Evolutionary conservation across 2,113 vertebrate species (phyloP).

Genomic region (Acanthisitta chloris): DNA sequence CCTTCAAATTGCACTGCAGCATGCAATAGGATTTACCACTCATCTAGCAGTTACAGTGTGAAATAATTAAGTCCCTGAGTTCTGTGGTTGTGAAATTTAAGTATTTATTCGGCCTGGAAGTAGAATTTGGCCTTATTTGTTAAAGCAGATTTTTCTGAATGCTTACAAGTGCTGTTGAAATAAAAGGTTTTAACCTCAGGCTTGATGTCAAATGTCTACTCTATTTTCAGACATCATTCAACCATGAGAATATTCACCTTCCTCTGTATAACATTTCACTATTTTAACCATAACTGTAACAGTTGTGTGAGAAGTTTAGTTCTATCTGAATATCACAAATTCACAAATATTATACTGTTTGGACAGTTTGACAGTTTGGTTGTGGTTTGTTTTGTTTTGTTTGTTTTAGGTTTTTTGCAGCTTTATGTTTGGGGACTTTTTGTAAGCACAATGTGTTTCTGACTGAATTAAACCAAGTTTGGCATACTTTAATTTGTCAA

Average conservation of each 20-base stretch:
- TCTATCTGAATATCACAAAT: background rate
- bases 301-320: background rate
- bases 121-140: background rate
- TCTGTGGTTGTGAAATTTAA: background rate
- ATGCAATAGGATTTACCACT: background rate
- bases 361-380: accelerated
- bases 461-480: background rate
- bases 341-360: background rate
- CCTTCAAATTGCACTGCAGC: background rate
- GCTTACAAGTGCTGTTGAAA: background rate
- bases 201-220: background rate
- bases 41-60: background rate
- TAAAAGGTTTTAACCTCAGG: background rate
- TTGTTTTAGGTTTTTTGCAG: no score
- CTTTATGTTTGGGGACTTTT: no score
- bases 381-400: background rate
- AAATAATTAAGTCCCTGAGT: background rate
- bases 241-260: background rate
- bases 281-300: background rate
- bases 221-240: background rate
- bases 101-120: background rate
- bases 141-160: background rate
- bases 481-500: background rate
- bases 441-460: background rate
- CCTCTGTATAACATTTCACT: background rate